Evolutionary conservation across 2,113 vertebrate species (phyloP).

Genomic region (Eidolon helvum): DNA sequence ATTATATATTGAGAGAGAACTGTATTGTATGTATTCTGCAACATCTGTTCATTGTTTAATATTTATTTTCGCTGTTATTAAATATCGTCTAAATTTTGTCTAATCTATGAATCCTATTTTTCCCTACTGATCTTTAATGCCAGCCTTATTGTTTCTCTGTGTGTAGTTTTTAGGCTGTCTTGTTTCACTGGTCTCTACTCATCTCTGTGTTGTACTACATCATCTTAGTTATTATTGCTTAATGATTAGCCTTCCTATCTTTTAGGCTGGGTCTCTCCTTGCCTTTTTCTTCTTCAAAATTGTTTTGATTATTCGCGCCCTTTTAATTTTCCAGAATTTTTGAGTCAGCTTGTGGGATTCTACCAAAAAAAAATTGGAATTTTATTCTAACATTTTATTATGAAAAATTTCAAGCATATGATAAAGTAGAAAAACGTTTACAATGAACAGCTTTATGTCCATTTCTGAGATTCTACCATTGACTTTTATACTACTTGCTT

Average conservation of each 20-base stretch:
- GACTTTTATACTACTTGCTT: neutral
- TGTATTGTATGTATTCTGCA: neutral
- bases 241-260: neutral
- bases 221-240: neutral
- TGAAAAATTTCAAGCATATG: neutral
- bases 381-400: neutral
- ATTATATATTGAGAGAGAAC: neutral
- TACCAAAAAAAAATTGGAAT: neutral
- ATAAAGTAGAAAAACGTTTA: neutral
- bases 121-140: neutral
- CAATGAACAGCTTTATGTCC: neutral
- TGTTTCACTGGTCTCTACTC: neutral
- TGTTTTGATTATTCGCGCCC: neutral
- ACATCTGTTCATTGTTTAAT: neutral
- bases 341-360: neutral
- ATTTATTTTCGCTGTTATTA: constrained; percentile 10
- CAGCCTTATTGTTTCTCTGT: neutral
- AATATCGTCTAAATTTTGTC: neutral
- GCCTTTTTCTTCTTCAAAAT: neutral
- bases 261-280: neutral
- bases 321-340: constrained; percentile 8
- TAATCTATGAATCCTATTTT: neutral
- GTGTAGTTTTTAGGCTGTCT: neutral
- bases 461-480: neutral
- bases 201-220: neutral